phyloP scores from a whole-genome alignment of 2,113 vertebrate species.

The Copsychus sechellarum region DNA sequence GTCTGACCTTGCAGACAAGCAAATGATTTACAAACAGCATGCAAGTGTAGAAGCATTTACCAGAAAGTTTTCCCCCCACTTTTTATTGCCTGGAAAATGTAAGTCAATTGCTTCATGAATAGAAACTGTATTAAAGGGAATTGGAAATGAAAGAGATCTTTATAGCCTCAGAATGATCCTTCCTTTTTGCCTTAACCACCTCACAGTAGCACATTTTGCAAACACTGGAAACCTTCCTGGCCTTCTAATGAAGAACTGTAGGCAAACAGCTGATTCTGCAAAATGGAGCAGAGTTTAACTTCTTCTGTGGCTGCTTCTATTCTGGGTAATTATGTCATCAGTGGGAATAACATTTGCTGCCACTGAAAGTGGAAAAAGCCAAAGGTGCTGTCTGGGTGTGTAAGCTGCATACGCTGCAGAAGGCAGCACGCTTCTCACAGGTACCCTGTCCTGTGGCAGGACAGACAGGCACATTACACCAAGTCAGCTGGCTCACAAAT shows the following conservation, averaged over 20 bases:
- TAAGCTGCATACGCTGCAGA: neutral
- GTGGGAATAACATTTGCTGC: neutral
- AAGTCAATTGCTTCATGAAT: constrained; percentile 3
- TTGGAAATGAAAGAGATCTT: constrained; percentile 24
- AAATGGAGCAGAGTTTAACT: neutral
- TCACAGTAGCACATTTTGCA: neutral
- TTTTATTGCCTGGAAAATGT: neutral
- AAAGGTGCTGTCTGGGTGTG: neutral
- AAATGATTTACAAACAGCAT: neutral
- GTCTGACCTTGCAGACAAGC: neutral
- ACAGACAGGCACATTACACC: neutral
- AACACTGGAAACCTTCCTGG: constrained; percentile 1
- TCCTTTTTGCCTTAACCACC: neutral
- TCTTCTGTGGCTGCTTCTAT: neutral
- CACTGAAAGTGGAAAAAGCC: neutral
- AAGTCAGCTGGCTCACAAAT: neutral
- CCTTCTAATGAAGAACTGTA: neutral
- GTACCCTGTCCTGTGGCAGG: neutral
- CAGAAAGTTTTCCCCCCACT: neutral
- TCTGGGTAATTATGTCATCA: neutral
- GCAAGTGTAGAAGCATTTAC: neutral
- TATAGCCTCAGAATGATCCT: neutral
- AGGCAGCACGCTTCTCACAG: neutral
- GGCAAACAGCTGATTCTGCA: constrained; percentile 1
- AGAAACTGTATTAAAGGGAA: constrained; percentile 30